Conservation (phyloP, 2,888 invertebrate species). For the Monochamus alternatus region DNA sequence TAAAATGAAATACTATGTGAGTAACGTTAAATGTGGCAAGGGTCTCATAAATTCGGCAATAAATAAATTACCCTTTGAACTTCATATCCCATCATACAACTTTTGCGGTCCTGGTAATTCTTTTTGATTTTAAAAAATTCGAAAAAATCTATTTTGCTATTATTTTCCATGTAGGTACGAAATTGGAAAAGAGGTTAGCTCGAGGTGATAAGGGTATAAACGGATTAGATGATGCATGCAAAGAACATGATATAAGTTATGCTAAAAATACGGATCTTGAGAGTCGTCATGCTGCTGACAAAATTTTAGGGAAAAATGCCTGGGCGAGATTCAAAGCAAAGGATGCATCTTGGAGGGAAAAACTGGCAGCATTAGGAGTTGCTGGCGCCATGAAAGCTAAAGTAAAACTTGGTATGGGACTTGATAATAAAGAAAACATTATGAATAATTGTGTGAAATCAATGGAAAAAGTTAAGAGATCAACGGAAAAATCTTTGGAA, state of each 20-base stretch:
- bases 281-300: constrained; percentile 63
- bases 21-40: not conserved
- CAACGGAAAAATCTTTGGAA: not conserved
- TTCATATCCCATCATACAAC: constrained; percentile 4
- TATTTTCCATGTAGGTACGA: no score
- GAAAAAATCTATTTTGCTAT: no score
- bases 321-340: not conserved
- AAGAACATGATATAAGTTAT: constrained; percentile 64
- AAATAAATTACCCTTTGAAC: constrained; percentile 6
- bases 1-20: not conserved
- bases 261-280: constrained; percentile 43
- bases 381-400: not conserved
- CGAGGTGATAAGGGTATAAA: constrained; percentile 64
- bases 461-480: not conserved
- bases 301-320: constrained; percentile 60
- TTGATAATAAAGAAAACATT: not conserved
- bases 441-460: not conserved
- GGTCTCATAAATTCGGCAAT: constrained; percentile 3
- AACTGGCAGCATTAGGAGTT: constrained; percentile 15
- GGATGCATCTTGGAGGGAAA: not conserved
- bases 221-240: constrained; percentile 61
- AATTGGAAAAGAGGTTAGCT: constrained; percentile 50
- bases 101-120: not conserved
- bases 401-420: not conserved
- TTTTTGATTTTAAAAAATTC: no score